These are phyloP conservation scores for Paramormyrops hopkinsi DNA, from an alignment of 2,797 vertebrate species.

Conservation along the genomic window DNA sequence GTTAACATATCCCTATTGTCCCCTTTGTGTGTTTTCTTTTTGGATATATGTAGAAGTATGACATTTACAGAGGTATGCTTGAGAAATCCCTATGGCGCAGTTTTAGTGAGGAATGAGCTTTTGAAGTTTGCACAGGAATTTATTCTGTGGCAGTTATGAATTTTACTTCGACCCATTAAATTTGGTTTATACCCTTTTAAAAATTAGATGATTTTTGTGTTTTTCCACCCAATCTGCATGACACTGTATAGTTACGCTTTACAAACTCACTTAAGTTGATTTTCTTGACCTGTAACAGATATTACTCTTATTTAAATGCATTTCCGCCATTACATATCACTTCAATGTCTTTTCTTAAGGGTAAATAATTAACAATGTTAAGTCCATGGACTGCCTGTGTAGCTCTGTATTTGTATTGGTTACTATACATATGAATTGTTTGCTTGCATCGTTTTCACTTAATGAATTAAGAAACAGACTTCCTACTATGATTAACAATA, in stretches of 20 bases:
- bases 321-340: not conserved
- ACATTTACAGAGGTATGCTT: constrained; percentile 7
- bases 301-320: not conserved
- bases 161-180: not conserved
- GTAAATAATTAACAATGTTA: not conserved
- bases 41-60: not conserved
- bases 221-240: not conserved
- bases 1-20: not conserved
- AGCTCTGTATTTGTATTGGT: not conserved
- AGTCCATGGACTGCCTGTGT: not conserved
- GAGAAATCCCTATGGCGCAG: not conserved
- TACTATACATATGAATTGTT: not conserved
- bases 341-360: not conserved
- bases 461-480: not conserved
- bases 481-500: not conserved
- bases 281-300: not conserved
- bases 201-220: not conserved
- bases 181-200: not conserved
- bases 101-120: not conserved
- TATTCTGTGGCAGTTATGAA: not conserved
- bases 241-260: not conserved
- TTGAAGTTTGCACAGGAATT: not conserved
- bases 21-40: not conserved
- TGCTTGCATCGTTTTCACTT: not conserved
- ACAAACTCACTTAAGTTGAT: not conserved